phyloP scores from a whole-genome alignment of 2,888 invertebrate genomes.

The Watsonalla cultraria region DNA sequence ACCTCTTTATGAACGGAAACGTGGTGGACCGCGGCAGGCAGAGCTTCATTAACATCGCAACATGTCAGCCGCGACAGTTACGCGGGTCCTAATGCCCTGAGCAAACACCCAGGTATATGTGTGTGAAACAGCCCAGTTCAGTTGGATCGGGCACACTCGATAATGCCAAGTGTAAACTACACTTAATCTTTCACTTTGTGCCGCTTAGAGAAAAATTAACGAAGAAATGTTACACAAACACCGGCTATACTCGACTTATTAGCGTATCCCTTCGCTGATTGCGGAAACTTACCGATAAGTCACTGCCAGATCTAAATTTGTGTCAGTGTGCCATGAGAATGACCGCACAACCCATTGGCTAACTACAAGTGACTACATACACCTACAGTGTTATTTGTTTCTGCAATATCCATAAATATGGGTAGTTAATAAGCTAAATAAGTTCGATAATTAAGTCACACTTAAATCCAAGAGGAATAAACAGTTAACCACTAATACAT shows the following conservation, averaged over 20 bases:
- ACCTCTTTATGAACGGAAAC: constrained; percentile 2
- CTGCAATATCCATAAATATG: no score
- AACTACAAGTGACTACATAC: constrained; percentile 2
- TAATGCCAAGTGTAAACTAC: constrained; percentile 58
- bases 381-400: no score
- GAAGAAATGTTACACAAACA: constrained; percentile 57
- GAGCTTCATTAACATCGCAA: constrained; percentile 20
- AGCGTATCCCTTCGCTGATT: constrained; percentile 46
- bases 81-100: constrained; percentile 52
- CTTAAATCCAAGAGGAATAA: no score
- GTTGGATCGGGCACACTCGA: constrained; percentile 46
- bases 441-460: no score
- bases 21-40: constrained; percentile 5
- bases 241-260: constrained; percentile 42
- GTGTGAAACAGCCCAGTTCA: constrained; percentile 68
- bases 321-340: constrained; percentile 50
- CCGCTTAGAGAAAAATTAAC: constrained; percentile 67
- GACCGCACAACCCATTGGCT: constrained; percentile 1
- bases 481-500: no score
- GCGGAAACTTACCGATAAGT: constrained; percentile 36
- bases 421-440: no score
- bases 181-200: constrained; percentile 73
- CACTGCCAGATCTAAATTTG: constrained; percentile 28
- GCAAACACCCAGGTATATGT: constrained; percentile 53
- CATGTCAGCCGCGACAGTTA: constrained; percentile 53